Evolutionary conservation across 2,888 invertebrate genomes (phyloP), one percentile per base, ranked within the genome.

Genomic region (Microdon myrmicae): DNA sequence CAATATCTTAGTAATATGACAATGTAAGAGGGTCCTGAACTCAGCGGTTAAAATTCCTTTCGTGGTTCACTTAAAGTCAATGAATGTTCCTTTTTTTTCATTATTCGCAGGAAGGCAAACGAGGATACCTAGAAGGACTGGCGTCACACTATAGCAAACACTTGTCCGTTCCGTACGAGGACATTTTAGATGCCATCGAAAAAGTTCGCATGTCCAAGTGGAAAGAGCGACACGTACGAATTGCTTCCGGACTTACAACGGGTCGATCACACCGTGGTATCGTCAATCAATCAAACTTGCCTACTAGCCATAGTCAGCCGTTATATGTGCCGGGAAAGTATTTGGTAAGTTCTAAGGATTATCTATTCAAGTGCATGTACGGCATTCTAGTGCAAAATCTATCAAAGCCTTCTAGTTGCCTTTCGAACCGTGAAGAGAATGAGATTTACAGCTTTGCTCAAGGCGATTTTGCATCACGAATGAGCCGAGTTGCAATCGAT

Each of bases 311-410:
- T 81, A 90, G 90, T 67, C 91, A 92, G 80, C 91, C 92, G 66
- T 88, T 92, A 79, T 93, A 93, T 82, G 92, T 90, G 76, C 93
- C 93, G 73, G 93, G 93, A 77, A 93, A 93, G 84, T 93, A 93
- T 84, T 91, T 90, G 85, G 92, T 92, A 83, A 88, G 89, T 82
- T 69, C 51, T 44, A 43, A 43, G 29, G 28, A 7, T 38, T 3
- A 20, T 13, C 3, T 9, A 16, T 6, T 19, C 26, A 39, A n/a
- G n/a, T n/a, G n/a, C n/a, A n/a, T n/a, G 10, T 1, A 16, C 19
- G 9, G 4, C 10, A 3, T 4, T 9, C 10, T 4, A 23, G 14
- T 26, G 14, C 13, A 37, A 19, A 20, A 14, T 20, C n/a, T n/a
- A n/a, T n/a, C n/a, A 70, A 83, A 93, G 92, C 93, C 93, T 66